Conservation (phyloP, 64 coral and sea anemone genomes). For the Pocillopora verrucosa region DNA sequence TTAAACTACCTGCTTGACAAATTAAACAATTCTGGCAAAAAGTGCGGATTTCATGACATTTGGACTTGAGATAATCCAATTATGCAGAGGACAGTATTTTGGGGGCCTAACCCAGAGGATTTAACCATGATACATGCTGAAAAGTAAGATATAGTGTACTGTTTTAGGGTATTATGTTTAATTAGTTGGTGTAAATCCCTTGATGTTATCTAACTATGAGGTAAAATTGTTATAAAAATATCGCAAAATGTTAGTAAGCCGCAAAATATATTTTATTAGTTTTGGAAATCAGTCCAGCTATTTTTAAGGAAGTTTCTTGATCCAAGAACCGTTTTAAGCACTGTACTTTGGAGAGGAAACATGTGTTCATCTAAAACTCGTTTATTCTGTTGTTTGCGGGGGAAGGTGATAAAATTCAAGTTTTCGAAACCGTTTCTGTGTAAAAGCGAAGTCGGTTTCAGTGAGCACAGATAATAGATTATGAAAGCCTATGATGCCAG, state of each 20-base stretch:
- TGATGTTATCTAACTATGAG: not conserved
- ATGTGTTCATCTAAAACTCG: no score
- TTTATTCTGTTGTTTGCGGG: no score
- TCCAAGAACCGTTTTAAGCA: no score
- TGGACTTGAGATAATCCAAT: slow-evolving; percentile 16
- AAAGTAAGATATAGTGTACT: not conserved
- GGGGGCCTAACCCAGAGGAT: not conserved
- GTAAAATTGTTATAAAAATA: not conserved
- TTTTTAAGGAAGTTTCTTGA: no score
- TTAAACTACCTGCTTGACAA: slow-evolving; percentile 56
- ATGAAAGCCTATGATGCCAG: not conserved
- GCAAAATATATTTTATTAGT: no score
- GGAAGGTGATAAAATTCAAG: no score
- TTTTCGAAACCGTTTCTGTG: no score
- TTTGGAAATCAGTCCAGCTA: no score
- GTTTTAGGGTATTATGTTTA: not conserved
- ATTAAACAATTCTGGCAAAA: slow-evolving; percentile 34
- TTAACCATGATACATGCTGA: not conserved
- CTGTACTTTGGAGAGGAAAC: no score
- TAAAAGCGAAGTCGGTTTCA: no score
- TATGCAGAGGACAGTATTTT: slow-evolving; percentile 9
- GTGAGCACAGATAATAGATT: no score
- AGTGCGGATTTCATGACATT: slow-evolving; percentile 9
- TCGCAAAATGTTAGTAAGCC: not conserved
- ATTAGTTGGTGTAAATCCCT: not conserved